Base-by-base conservation (phyloP, 1,140 invertebrate species). In the Lineus longissimus region DNA sequence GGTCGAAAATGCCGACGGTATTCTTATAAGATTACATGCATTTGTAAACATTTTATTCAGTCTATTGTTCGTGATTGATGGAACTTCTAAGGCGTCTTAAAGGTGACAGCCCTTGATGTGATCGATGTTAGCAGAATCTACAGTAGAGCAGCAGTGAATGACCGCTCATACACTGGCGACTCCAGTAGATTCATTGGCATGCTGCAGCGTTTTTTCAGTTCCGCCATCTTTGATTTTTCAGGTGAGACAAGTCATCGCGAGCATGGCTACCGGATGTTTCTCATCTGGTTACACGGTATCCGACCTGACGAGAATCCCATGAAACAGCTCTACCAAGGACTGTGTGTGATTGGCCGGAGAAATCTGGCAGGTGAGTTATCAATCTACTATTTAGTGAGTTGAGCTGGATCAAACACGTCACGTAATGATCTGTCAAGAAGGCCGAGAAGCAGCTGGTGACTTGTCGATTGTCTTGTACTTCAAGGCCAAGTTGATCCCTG, bases 161-260 rank as follows among this genome's bases (percentile, higher is more conserved):
- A n/a, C n/a, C n/a, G n/a, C n/a, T n/a, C n/a, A n/a, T n/a, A n/a
- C n/a, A n/a, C n/a, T n/a, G n/a, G n/a, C n/a, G n/a, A n/a, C n/a
- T n/a, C n/a, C n/a, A n/a, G n/a, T n/a, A n/a, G n/a, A 7, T 36
- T 36, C 6, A 36, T 36, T 7, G 15, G 6, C 33, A 7, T 36
- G 33, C 33, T 36, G 6, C 33, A 36, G 15, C 33, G 33, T 36
- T 15, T 36, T 36, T 36, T 36, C 33, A 7, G n/a, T n/a, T n/a
- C n/a, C n/a, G n/a, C n/a, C n/a, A n/a, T n/a, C n/a, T n/a, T 55
- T 58, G 58, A 41, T 33, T 55, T 61, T 59, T 1, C 76, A 89
- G 88, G 88, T 69, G 82, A 86, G 22, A 84, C 85, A n/a, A 90
- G 88, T 74, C 88, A 88, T 76, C 89, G 89, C 74, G 88, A 90